Evolutionary conservation across 1,140 invertebrate species (phyloP).

Genomic region (Acyrthosiphon pisum): DNA sequence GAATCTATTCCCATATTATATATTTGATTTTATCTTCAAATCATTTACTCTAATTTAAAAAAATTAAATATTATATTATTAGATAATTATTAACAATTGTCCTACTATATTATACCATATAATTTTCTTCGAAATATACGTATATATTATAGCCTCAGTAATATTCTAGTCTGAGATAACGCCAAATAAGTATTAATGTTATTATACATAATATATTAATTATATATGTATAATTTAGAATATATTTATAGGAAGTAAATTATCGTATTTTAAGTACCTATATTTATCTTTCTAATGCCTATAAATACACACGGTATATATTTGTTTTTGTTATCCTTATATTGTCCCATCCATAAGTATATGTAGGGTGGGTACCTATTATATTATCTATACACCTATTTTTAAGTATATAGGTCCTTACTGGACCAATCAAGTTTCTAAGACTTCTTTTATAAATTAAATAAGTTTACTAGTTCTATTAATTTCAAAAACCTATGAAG

Average conservation of each 20-base stretch:
- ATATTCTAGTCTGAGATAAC: constrained; percentile 1
- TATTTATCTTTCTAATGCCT: background rate
- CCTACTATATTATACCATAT: background rate
- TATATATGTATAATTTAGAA: constrained; percentile 9
- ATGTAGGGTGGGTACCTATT: background rate
- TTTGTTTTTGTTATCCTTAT: background rate
- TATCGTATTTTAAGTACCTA: background rate
- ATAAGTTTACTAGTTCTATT: background rate
- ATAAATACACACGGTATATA: background rate
- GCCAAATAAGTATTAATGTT: constrained; percentile 21
- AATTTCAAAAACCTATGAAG: background rate
- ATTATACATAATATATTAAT: background rate
- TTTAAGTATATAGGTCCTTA: background rate
- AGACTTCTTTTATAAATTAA: constrained; percentile 10
- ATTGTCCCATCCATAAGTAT: background rate
- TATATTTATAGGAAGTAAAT: background rate
- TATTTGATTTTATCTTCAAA: constrained; percentile 38
- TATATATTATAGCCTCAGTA: constrained; percentile 21
- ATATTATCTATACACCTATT: background rate
- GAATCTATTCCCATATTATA: constrained; percentile 12
- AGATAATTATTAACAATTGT: background rate
- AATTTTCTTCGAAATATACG: background rate
- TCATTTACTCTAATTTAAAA: background rate
- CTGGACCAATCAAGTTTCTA: background rate
- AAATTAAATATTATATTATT: background rate